phyloP scores from a whole-genome alignment of 1,140 invertebrate species.

The Uloborus diversus region DNA sequence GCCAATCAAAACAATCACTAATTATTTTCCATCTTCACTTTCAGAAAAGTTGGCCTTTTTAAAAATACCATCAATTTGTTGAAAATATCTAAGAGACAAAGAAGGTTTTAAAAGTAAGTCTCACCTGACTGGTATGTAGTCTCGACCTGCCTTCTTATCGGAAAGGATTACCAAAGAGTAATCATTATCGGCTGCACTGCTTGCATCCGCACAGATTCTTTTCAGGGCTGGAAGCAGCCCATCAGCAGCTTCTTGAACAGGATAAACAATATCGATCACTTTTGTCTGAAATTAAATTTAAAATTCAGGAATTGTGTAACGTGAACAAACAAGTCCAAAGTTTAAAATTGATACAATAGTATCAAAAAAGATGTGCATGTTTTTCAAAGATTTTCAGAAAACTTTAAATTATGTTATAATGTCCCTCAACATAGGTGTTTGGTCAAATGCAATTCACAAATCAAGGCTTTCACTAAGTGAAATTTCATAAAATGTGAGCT shows the following conservation, averaged over 20 bases:
- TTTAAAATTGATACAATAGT: too few relatives aligned
- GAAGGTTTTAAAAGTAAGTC: conserved; percentile 30
- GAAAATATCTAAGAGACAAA: conserved; percentile 25
- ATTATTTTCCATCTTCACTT: neutral
- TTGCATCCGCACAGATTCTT: conserved; percentile 82
- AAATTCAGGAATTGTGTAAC: too few relatives aligned
- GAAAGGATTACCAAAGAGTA: conserved; percentile 90
- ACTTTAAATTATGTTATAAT: too few relatives aligned
- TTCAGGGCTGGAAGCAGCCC: conserved; percentile 83
- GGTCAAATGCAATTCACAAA: too few relatives aligned
- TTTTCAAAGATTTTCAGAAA: too few relatives aligned
- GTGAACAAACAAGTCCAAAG: too few relatives aligned
- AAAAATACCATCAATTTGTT: neutral
- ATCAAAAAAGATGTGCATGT: too few relatives aligned
- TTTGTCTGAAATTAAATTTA: too few relatives aligned
- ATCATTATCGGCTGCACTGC: conserved; percentile 78
- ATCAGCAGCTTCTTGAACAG: conserved; percentile 72
- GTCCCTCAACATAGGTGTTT: too few relatives aligned
- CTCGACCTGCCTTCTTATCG: conserved; percentile 79
- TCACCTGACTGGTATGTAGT: conserved; percentile 68
- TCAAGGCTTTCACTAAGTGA: too few relatives aligned
- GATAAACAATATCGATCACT: conserved; percentile 90
- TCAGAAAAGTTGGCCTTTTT: neutral
- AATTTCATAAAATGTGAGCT: too few relatives aligned
- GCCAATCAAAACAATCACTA: neutral